phyloP scores from a whole-genome alignment of 2,113 vertebrate genomes.

The Electrona antarctica region DNA sequence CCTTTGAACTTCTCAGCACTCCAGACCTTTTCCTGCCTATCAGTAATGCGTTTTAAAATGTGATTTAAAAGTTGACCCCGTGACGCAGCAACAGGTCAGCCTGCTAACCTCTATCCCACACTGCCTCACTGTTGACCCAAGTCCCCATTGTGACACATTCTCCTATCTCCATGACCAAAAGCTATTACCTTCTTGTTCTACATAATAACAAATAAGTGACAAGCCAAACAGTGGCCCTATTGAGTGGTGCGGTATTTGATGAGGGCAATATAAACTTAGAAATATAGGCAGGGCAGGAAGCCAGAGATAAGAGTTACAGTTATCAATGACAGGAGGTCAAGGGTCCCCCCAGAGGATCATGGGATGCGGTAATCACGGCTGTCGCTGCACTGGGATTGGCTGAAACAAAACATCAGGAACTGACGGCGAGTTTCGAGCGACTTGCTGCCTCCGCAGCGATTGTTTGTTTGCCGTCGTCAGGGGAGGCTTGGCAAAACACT shows the following conservation, averaged over 20 bases:
- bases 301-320: conserved; percentile 58
- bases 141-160: conserved; percentile 31
- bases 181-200: conserved; percentile 53
- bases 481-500: conserved; percentile 68
- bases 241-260: conserved; percentile 64
- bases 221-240: conserved; percentile 60
- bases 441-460: conserved; percentile 28
- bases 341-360: conserved; percentile 37
- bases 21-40: background rate
- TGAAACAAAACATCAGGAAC: conserved; percentile 50
- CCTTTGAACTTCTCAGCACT: background rate
- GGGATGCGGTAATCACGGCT: conserved; percentile 34
- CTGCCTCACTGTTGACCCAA: conserved; percentile 2
- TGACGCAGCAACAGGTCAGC: background rate
- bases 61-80: no score
- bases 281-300: conserved; percentile 63
- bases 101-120: background rate
- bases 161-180: conserved; percentile 43
- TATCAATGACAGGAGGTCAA: conserved; percentile 54
- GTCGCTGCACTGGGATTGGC: conserved; percentile 32
- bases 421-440: conserved; percentile 21
- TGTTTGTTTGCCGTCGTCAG: conserved; percentile 72
- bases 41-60: background rate
- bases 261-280: conserved; percentile 71
- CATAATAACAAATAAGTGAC: conserved; percentile 66